Evolutionary conservation across 2,113 vertebrate species (phyloP), one percentile per base, ranked within the genome.

Genomic region (Sander vitreus): DNA sequence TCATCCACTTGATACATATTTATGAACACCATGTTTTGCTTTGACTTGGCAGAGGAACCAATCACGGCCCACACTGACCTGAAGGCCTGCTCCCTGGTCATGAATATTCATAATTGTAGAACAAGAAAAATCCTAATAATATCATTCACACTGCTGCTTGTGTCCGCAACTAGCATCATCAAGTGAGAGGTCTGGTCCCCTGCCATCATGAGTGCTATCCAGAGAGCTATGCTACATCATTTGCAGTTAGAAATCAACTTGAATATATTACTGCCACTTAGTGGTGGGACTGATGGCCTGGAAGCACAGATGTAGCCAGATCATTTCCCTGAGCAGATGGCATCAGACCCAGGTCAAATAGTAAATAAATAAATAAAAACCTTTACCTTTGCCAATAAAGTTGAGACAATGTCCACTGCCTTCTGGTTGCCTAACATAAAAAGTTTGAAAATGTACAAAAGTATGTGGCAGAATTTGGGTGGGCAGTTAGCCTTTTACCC

Each of bases 251-350:
- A 88, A 83, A 78, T 89, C 79, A 76, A 74, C 73, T 77, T 76
- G 54, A 82, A 80, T 83, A 58, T 70, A 73, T 89, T 87, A 84
- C 80, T 90, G 87, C 80, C 88, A 89, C 83, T 87, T 90, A 84
- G 90, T 70, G 83, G 60, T 60, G 66, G 63, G 39, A 85, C 51
- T 73, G 76, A 87, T 90, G 82, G 73, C 45, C 72, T 66, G 45
- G 73, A 73, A 43, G 66, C 63, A 59, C 78, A 80, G 71, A 80
- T 73, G 80, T 23, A 85, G 74, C 78, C 70, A 80, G 78, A 88
- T 83, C 59, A 77, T 80, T 69, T 83, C 70, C 62, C 65, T 84
- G 60, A 82, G 82, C 84, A 80, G 84, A 88, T 83, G 78, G 73
- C 63, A 68, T 78, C 73, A 86, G 78, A 69, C 78, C 50, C 76